Evolutionary conservation across 2,113 vertebrate genomes (phyloP).

Genomic region (Channa maculata): DNA sequence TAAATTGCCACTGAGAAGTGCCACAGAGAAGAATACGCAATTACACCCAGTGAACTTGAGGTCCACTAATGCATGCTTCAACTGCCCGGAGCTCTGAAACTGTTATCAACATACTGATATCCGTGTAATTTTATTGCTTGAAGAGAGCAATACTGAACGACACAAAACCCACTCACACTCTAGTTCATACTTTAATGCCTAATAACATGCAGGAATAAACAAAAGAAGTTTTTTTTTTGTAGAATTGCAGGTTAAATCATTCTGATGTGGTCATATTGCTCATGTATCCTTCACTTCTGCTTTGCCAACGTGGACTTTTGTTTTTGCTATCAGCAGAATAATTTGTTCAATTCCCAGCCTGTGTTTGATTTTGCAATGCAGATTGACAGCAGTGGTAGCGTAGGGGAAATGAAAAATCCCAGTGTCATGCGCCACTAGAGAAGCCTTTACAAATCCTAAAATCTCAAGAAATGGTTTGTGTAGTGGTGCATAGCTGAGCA

Average conservation of each 20-base stretch:
- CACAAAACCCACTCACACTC: background rate
- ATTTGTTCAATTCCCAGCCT: constrained; percentile 42
- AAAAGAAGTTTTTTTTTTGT: background rate
- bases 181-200: background rate
- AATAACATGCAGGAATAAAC: constrained; percentile 2
- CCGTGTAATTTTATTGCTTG: constrained; percentile 3
- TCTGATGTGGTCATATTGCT: constrained; percentile 12
- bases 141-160: constrained; percentile 11
- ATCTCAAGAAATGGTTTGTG: constrained; percentile 37
- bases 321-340: constrained; percentile 26
- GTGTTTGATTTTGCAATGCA: constrained; percentile 42
- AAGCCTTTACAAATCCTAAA: constrained; percentile 18
- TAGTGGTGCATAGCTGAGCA: constrained; percentile 22
- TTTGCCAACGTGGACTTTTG: constrained; percentile 1
- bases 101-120: constrained; percentile 36
- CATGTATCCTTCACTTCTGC: constrained; percentile 3
- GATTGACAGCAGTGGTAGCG: constrained; percentile 46
- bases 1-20: constrained; percentile 58
- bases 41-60: constrained; percentile 61
- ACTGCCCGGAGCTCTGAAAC: constrained; percentile 9
- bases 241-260: constrained; percentile 11
- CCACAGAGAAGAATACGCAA: constrained; percentile 66
- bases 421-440: constrained; percentile 1
- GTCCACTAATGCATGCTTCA: constrained; percentile 47
- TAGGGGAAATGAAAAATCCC: constrained; percentile 10